Conservation (phyloP, 2,113 vertebrate species). For the Ceyx margarethae region DNA sequence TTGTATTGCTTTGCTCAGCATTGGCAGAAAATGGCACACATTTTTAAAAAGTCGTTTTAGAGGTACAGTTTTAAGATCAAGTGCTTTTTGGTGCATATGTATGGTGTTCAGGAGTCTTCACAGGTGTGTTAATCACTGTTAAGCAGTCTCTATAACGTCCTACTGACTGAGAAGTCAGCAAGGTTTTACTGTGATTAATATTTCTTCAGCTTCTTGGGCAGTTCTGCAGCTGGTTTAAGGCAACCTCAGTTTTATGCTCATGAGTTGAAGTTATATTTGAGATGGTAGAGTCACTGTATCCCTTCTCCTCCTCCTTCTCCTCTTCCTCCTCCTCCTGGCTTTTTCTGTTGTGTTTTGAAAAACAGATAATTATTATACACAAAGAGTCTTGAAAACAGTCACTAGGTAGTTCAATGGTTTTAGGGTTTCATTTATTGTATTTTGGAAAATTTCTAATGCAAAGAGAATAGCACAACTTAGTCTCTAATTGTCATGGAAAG, state of each 20-base stretch:
- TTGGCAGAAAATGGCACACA: not conserved
- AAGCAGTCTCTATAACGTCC: not conserved
- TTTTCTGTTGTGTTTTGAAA: not conserved
- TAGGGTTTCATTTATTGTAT: slow-evolving; percentile 18
- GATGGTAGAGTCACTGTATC: not conserved
- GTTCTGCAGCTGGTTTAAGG: not conserved
- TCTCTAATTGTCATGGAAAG: slow-evolving; percentile 52
- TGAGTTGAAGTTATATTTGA: not conserved
- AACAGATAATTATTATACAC: slow-evolving; percentile 8
- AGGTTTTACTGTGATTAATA: not conserved
- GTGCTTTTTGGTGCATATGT: not conserved
- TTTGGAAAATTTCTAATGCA: slow-evolving; percentile 45
- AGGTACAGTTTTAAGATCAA: not conserved
- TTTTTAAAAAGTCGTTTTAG: not conserved
- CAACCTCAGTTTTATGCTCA: not conserved
- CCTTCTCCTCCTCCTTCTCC: not conserved
- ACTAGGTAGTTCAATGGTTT: slow-evolving; percentile 29
- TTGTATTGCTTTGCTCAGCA: not conserved
- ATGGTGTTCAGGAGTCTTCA: not conserved
- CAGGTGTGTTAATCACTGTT: not conserved
- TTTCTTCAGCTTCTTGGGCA: not conserved
- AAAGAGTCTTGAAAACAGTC: slow-evolving; percentile 7
- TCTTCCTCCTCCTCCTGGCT: not conserved
- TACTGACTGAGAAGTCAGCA: not conserved
- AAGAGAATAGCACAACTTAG: slow-evolving; percentile 8